Percentiles rank a stretch among this genome's conserved stretches.
Conservation (phyloP, 2,888 invertebrate species). For the Griposia aprilina region DNA sequence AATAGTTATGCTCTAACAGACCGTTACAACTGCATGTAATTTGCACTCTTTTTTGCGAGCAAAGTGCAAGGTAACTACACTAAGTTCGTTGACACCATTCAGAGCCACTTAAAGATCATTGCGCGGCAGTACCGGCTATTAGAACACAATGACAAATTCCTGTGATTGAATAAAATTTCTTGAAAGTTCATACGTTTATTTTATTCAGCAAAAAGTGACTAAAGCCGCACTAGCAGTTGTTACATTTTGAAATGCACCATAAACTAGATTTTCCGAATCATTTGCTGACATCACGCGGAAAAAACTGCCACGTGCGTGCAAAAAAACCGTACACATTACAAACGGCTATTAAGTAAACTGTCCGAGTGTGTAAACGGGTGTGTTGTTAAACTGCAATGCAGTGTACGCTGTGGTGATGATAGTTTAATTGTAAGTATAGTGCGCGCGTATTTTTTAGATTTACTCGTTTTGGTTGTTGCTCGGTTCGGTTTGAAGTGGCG, state of each 20-base stretch:
- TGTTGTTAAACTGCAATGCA: constrained; percentile 63
- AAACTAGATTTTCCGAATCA: constrained; percentile 76
- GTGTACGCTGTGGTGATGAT: constrained; percentile 60
- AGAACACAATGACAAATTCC: constrained; percentile 16
- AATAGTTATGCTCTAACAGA: constrained; percentile 59
- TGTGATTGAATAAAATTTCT: constrained; percentile 16
- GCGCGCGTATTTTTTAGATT: constrained; percentile 37
- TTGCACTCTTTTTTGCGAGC: constrained; percentile 46
- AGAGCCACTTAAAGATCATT: constrained; percentile 18
- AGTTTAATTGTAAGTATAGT: constrained; percentile 55
- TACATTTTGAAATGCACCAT: constrained; percentile 57
- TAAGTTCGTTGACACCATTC: constrained; percentile 58
- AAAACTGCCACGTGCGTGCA: constrained; percentile 70
- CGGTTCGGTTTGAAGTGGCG: constrained; percentile 13
- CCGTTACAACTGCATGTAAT: constrained; percentile 58
- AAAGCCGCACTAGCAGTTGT: constrained; percentile 27
- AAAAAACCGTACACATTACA: constrained; percentile 71
- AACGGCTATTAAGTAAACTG: constrained; percentile 72
- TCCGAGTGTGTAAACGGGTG: constrained; percentile 72
- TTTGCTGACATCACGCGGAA: constrained; percentile 69
- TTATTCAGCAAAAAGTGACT: constrained; percentile 15
- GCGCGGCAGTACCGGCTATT: not conserved
- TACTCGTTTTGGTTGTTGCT: constrained; percentile 28
- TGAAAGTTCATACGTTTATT: constrained; percentile 11
- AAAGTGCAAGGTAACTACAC: constrained; percentile 44